Evolutionary conservation across 1,140 invertebrate genomes (phyloP).

Genomic region (Temnothorax curvispinosus): DNA sequence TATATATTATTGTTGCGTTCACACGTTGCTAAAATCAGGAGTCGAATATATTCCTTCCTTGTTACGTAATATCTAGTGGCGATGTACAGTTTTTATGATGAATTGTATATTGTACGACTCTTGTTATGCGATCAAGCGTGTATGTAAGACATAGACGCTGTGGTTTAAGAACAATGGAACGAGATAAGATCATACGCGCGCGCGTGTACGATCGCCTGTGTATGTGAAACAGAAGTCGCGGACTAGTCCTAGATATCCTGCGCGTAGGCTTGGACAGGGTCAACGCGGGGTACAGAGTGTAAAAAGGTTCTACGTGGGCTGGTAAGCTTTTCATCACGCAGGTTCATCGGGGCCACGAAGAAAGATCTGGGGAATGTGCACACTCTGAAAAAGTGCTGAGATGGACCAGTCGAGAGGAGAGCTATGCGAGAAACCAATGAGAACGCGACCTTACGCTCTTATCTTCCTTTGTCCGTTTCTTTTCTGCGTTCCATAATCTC

Average conservation of each 20-base stretch:
- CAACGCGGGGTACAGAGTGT: slow-evolving; percentile 43
- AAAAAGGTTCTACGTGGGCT: slow-evolving; percentile 72
- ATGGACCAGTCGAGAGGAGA: slow-evolving; percentile 57
- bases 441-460: slow-evolving; percentile 79
- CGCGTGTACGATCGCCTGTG: no score
- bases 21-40: neutral
- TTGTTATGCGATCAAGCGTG: neutral
- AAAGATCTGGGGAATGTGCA: slow-evolving; percentile 79
- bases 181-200: slow-evolving; percentile 64
- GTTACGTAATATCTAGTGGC: slow-evolving; percentile 19
- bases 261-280: slow-evolving; percentile 64
- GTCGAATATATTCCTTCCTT: neutral
- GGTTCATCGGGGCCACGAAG: slow-evolving; percentile 83
- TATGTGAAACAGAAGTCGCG: slow-evolving; percentile 70
- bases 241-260: slow-evolving; percentile 73
- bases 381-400: slow-evolving; percentile 78
- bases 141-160: slow-evolving; percentile 5
- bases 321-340: slow-evolving; percentile 82
- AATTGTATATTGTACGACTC: slow-evolving; percentile 2
- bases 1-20: neutral
- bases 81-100: slow-evolving; percentile 20
- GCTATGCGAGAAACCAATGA: slow-evolving; percentile 72
- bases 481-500: slow-evolving; percentile 41
- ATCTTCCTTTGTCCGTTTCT: slow-evolving; percentile 62
- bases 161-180: slow-evolving; percentile 67